phyloP scores from a whole-genome alignment of 37 sponge, comb jelly and placozoan genomes.

The Spongilla lacustris region DNA sequence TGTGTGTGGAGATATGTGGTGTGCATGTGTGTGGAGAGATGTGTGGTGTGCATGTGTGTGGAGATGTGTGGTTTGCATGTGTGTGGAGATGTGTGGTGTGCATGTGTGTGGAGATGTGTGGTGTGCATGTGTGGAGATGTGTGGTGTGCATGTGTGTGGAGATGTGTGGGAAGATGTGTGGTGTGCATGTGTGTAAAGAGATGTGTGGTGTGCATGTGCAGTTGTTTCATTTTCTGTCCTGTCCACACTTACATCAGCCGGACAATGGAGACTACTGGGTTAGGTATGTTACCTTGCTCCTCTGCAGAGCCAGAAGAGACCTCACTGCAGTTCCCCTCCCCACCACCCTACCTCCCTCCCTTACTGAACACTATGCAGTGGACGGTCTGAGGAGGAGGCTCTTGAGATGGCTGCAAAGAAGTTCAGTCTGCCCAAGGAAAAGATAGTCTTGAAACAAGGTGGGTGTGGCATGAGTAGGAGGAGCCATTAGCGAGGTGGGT shows the following conservation, averaged over 20 bases:
- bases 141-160: background rate
- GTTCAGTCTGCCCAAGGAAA: constrained; percentile 81
- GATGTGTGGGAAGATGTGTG: no score
- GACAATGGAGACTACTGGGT: constrained; percentile 72
- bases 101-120: no score
- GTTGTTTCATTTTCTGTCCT: constrained; percentile 2
- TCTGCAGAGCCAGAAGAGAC: no score
- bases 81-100: no score
- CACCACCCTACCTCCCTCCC: background rate
- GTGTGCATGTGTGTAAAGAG: no score
- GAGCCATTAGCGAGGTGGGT: no score
- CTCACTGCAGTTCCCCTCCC: background rate
- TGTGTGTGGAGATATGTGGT: no score
- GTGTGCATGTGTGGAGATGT: no score
- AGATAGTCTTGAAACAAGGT: constrained; percentile 79
- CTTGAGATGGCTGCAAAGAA: constrained; percentile 78
- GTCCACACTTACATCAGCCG: constrained; percentile 24
- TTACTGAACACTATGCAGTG: constrained; percentile 50
- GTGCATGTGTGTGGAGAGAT: no score
- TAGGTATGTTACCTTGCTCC: constrained; percentile 24
- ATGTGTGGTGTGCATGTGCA: no score
- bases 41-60: constrained; percentile 21
- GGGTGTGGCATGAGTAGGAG: no score
- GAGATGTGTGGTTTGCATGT: background rate
- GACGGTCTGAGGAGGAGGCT: constrained; percentile 86